Evolutionary conservation across 2,888 invertebrate species (phyloP).

Genomic region (Shargacucullia verbasci): DNA sequence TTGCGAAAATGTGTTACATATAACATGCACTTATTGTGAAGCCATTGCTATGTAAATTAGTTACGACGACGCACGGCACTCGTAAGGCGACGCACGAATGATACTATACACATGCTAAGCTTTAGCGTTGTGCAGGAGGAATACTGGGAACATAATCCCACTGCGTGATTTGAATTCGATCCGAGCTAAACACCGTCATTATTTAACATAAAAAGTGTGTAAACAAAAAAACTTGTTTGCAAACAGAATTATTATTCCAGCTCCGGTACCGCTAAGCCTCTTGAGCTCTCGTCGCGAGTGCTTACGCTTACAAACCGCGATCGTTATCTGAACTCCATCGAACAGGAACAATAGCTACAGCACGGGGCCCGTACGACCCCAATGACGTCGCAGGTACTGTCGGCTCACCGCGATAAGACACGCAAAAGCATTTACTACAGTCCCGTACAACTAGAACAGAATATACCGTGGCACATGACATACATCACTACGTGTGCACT

Average conservation of each 20-base stretch:
- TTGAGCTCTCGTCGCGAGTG: conserved; percentile 45
- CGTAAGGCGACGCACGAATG: conserved; percentile 37
- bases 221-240: conserved; percentile 60
- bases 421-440: conserved; percentile 63
- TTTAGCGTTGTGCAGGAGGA: conserved; percentile 14
- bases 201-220: conserved; percentile 29
- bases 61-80: conserved; percentile 52
- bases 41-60: conserved; percentile 74
- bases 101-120: conserved; percentile 15
- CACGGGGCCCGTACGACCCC: conserved; percentile 67
- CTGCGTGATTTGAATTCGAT: conserved; percentile 26
- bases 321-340: conserved; percentile 74
- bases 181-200: conserved; percentile 22
- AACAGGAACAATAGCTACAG: conserved; percentile 78
- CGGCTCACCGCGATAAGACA: conserved; percentile 75
- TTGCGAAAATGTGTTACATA: conserved; percentile 70
- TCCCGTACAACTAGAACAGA: conserved; percentile 24
- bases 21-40: conserved; percentile 63
- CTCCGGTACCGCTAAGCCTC: conserved; percentile 58
- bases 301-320: conserved; percentile 57
- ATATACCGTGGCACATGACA: conserved; percentile 23
- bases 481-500: conserved; percentile 32
- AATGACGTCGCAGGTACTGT: conserved; percentile 70
- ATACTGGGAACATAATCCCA: conserved; percentile 22
- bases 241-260: conserved; percentile 51